Conservation (phyloP, 2,888 invertebrate genomes). For the Stenodera caucasica region DNA sequence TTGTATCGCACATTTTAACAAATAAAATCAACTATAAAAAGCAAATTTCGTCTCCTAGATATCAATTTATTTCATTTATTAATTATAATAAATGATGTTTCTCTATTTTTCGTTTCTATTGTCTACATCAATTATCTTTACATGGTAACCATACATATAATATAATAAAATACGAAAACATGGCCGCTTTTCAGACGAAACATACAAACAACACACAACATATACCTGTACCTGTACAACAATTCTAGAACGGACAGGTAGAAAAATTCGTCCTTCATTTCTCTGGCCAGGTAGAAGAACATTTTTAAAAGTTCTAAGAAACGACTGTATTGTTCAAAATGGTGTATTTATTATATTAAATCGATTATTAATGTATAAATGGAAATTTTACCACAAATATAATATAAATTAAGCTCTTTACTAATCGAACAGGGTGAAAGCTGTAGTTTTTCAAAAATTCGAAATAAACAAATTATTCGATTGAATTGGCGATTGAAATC, state of each 20-base stretch:
- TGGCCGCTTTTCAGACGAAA: background rate
- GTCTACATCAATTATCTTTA: conserved; percentile 2
- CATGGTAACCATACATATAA: background rate
- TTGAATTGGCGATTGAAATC: background rate
- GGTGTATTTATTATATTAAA: conserved; percentile 17
- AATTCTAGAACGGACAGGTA: conserved; percentile 14
- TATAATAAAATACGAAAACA: background rate
- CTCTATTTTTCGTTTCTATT: background rate
- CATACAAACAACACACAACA: background rate
- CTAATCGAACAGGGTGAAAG: too few species aligned
- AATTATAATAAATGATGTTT: too few species aligned
- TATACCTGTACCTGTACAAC: background rate
- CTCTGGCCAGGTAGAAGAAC: conserved; percentile 12
- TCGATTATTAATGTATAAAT: conserved; percentile 22
- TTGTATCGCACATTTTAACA: background rate
- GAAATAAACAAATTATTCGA: too few species aligned
- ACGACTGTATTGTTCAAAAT: conserved; percentile 9
- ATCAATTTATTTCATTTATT: too few species aligned
- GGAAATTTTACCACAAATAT: conserved; percentile 19
- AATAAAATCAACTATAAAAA: background rate
- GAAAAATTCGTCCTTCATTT: conserved; percentile 14
- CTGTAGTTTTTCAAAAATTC: background rate
- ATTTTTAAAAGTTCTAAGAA: conserved; percentile 10
- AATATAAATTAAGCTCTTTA: too few species aligned
- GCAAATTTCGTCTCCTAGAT: too few species aligned